Evolutionary conservation across 2,113 vertebrate species (phyloP).

Genomic region (Calyptommatus sinebrachiatus): DNA sequence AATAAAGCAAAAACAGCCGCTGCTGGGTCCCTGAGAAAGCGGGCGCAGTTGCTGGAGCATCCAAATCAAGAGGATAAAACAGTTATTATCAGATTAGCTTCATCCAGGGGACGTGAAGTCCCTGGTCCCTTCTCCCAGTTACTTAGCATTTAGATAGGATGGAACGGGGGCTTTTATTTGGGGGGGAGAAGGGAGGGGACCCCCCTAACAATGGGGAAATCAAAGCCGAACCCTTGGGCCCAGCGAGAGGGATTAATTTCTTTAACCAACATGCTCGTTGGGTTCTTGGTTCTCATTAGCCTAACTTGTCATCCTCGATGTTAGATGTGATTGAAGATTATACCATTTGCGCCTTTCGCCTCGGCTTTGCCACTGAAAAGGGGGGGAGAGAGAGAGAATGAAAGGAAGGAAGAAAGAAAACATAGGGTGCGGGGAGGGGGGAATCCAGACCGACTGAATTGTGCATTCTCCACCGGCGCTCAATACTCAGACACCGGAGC

Average conservation of each 20-base stretch:
- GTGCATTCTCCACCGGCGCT: conserved; percentile 60
- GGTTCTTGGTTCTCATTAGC: conserved; percentile 91
- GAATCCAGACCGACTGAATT: conserved; percentile 68
- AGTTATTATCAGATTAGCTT: conserved; percentile 79
- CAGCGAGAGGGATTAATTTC: conserved; percentile 80
- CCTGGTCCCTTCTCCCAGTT: conserved; percentile 63
- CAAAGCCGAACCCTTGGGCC: conserved; percentile 76
- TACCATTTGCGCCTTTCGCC: conserved; percentile 88
- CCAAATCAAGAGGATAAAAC: conserved; percentile 56
- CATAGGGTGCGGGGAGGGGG: conserved; percentile 39
- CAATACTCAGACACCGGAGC: conserved; percentile 82
- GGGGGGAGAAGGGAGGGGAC: too few species aligned
- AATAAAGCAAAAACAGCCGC: neutral
- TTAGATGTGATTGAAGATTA: conserved; percentile 98
- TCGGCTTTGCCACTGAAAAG: conserved; percentile 68
- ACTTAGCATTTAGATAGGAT: conserved; percentile 99
- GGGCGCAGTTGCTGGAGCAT: neutral
- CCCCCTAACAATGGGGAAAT: conserved; percentile 83
- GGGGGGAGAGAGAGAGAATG: conserved; percentile 60
- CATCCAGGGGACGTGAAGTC: conserved; percentile 76
- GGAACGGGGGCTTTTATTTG: conserved; percentile 58
- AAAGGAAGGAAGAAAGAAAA: conserved; percentile 25
- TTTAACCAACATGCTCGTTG: conserved; percentile 84
- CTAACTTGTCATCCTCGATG: conserved; percentile 87
- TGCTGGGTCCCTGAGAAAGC: neutral